These are phyloP conservation scores for Bedellia somnulentella DNA, from an alignment of 2,888 invertebrate genomes.

Conservation along the genomic window DNA sequence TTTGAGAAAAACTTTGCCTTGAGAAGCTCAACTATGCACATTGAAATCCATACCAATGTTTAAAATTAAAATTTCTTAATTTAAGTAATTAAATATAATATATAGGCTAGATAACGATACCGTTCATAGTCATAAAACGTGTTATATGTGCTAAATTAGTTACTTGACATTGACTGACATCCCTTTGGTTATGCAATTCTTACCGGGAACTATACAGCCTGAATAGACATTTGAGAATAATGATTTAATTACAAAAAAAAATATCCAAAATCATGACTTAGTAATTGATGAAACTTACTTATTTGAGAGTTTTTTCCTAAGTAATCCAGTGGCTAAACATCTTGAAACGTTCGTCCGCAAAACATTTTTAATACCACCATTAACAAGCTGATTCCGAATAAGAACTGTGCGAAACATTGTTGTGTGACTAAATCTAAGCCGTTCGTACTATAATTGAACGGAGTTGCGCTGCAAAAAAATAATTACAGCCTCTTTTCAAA, in stretches of 20 bases:
- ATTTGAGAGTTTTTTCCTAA: constrained; percentile 62
- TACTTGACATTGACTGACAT: too few relatives aligned
- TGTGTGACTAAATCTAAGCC: constrained; percentile 26
- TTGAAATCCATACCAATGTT: too few relatives aligned
- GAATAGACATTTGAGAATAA: constrained; percentile 1
- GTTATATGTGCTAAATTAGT: too few relatives aligned
- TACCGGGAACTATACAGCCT: constrained; percentile 12
- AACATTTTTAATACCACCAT: constrained; percentile 63
- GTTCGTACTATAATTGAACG: too few relatives aligned
- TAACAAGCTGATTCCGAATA: constrained; percentile 69
- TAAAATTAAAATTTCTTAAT: too few relatives aligned
- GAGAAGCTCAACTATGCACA: too few relatives aligned
- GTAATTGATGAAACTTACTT: constrained; percentile 41
- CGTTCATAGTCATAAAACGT: too few relatives aligned
- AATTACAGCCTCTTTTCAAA: too few relatives aligned
- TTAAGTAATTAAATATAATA: too few relatives aligned
- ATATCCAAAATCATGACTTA: constrained; percentile 4
- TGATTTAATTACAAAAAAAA: constrained; percentile 6
- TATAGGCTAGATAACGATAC: too few relatives aligned
- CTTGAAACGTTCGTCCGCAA: constrained; percentile 60
- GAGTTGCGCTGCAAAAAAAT: too few relatives aligned
- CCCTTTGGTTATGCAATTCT: constrained; percentile 56
- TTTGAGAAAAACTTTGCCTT: too few relatives aligned
- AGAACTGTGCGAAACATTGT: constrained; percentile 76
- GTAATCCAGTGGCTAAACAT: constrained; percentile 64